Base-by-base conservation (phyloP, 2,888 invertebrate species). In the Gryllus longicercus region DNA sequence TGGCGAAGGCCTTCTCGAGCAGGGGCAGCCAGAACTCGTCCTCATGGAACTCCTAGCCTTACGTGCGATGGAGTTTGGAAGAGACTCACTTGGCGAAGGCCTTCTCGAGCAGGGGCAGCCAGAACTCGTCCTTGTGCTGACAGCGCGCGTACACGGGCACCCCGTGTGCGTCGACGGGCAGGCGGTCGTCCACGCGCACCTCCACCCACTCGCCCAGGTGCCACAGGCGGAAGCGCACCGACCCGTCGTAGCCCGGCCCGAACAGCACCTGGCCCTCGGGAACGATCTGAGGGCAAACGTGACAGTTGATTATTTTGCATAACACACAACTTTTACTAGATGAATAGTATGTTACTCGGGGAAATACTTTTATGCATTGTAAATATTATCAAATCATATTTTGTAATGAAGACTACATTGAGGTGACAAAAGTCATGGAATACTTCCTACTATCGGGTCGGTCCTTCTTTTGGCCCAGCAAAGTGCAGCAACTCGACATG, bases 111-210 rank as follows among this genome's bases (percentile, higher is more conserved):
- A 63, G 63, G 16, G 14, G 16, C 14, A 63, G 63, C n/a, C 8
- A 63, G 38, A 63, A 16, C n/a, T 14, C 14, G n/a, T 16, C 16
- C 63, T 21, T 1, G 4, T 87, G 86, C 82, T 88, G 88, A 0
- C 90, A 90, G 82, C 90, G 89, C 51, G 89, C 89, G 83, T 89
- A 91, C 23, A 91, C 86, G 10, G 49, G 16, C 16, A 18, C 0
- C 16, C 63, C 63, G 0, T 14, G 0, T 49, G 88, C 63, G 8
- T n/a, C 16, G 50, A 77, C 49, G 21, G 50, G 50, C n/a, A 25
- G 75, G 49, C 79, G 77, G 49, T 79, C 79, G n/a, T 79, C 79
- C 11, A 79, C 75, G 79, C 38, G 50, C 18, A 79, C 75, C 18
- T 74, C 21, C 12, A 77, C 38, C 79, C 74, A 75, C 18, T 77